A percentile compares a stretch with the other conserved stretches of the same genome.
Evolutionary conservation across 2,797 vertebrate species (phyloP).

Genomic region (Enteromius afrohamiltoni): DNA sequence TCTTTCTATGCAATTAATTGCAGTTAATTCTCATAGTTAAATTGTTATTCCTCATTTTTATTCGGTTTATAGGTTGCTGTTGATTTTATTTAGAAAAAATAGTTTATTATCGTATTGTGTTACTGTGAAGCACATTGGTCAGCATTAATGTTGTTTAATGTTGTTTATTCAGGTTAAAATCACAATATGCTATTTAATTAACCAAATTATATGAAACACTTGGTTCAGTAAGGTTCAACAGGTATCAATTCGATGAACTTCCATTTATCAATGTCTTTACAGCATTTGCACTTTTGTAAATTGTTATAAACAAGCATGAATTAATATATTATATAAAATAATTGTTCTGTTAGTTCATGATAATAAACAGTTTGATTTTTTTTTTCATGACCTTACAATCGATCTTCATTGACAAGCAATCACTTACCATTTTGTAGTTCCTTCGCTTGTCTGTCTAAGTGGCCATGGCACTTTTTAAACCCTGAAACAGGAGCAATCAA

Average conservation of each 20-base stretch:
- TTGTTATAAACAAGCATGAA: not conserved
- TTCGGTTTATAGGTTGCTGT: too few relatives aligned
- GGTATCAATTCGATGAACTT: not conserved
- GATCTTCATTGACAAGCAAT: constrained; percentile 5
- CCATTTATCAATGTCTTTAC: too few relatives aligned
- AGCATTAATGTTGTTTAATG: too few relatives aligned
- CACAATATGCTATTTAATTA: too few relatives aligned
- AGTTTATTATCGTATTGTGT: too few relatives aligned
- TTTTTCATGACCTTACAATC: not conserved
- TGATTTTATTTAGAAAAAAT: too few relatives aligned
- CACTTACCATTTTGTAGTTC: constrained; percentile 21
- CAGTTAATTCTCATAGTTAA: too few relatives aligned
- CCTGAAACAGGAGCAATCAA: constrained; percentile 31
- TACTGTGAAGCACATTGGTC: too few relatives aligned
- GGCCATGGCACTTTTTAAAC: constrained; percentile 10
- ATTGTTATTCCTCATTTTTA: too few relatives aligned
- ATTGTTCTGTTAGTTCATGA: not conserved
- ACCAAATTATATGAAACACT: not conserved
- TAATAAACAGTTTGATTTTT: not conserved
- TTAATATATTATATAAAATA: not conserved
- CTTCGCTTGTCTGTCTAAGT: constrained; percentile 31
- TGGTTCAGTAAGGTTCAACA: not conserved
- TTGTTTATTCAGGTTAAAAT: too few relatives aligned
- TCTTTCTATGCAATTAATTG: too few relatives aligned
- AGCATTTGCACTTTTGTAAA: too few relatives aligned